A percentile compares a stretch with the other conserved stretches of the same genome.
phyloP scores from a whole-genome alignment of 2,797 vertebrate genomes.

The Cephalopachus bancanus region DNA sequence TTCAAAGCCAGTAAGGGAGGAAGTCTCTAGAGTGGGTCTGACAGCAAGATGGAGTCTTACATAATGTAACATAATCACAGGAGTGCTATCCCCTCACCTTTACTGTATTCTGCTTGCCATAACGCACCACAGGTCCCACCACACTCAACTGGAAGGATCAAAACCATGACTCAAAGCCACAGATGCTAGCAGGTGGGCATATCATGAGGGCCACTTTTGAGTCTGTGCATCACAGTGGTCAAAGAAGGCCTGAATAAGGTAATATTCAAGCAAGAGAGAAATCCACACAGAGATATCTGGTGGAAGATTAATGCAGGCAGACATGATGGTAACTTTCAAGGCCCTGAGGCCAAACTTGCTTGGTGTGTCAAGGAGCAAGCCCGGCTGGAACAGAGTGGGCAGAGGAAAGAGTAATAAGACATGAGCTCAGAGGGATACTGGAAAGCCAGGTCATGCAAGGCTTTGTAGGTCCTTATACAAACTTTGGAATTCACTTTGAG shows the following conservation, averaged over 20 bases:
- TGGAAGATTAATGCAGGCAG: not conserved
- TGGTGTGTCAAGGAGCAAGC: not conserved
- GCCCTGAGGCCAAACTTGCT: not conserved
- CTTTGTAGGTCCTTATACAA: not conserved
- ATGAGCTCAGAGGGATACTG: not conserved
- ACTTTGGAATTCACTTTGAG: not conserved
- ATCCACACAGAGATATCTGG: not conserved
- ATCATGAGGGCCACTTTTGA: not conserved
- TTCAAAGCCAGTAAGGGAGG: slow-evolving; percentile 12
- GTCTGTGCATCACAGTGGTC: not conserved
- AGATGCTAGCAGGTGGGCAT: not conserved
- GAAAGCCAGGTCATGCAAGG: not conserved
- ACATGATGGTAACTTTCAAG: not conserved
- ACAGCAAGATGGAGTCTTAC: not conserved
- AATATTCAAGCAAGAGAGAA: not conserved
- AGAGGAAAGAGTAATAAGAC: not conserved
- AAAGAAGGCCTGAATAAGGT: not conserved
- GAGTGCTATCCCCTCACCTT: not conserved
- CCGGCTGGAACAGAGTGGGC: not conserved
- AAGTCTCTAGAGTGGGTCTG: not conserved
- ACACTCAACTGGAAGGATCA: not conserved
- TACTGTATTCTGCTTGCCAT: not conserved
- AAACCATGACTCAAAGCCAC: not conserved
- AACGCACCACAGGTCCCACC: not conserved
- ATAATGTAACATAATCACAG: not conserved